Evolutionary conservation across 2,797 vertebrate species (phyloP), one percentile per base, ranked within the genome.

Genomic region (Neopelma chrysocephalum): DNA sequence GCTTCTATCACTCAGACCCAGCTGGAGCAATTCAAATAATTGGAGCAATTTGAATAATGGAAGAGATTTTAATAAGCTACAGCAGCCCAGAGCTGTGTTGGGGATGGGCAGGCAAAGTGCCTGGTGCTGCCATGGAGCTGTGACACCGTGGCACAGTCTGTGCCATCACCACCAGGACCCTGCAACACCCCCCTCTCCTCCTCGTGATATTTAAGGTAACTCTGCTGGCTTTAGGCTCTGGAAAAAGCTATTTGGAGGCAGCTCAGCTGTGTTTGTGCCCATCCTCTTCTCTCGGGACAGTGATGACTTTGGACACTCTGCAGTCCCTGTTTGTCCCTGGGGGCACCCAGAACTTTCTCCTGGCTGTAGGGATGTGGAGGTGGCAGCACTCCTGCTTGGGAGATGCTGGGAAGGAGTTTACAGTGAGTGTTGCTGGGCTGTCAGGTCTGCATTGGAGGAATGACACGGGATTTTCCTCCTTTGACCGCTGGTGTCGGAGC

Each of bases 271-370:
- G 3, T 47, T 73, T 18, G 64, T 29, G 22, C 20, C 11, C 15
- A 9, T 45, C 27, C 25, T 61, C 42, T 51, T 32, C 40, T 32
- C 23, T 15, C 0, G 0, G 73, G 65, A 43, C 32, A 12, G 22
- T 0, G 15, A 6, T 51, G 8, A n/a, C 40, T 0, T 0, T 3
- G 31, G 48, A 22, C 22, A 6, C 62, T 40, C 38, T 0, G 1
- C 32, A 10, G 51, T 20, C 38, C 27, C 13, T 2, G 10, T 21
- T 40, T 8, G 2, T 34, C 19, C 36, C 23, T 5, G 3, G 58
- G 69, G 48, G 23, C 64, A 10, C 7, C 64, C 18, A 3, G 2
- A n/a, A 0, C 36, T 36, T 36, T 38, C 16, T 54, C 34, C 34
- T 4, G 54, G 53, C 36, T 17, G 18, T 25, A 12, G 34, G 0